Evolutionary conservation across 2,797 vertebrate species (phyloP).

Genomic region (Alauda arvensis): DNA sequence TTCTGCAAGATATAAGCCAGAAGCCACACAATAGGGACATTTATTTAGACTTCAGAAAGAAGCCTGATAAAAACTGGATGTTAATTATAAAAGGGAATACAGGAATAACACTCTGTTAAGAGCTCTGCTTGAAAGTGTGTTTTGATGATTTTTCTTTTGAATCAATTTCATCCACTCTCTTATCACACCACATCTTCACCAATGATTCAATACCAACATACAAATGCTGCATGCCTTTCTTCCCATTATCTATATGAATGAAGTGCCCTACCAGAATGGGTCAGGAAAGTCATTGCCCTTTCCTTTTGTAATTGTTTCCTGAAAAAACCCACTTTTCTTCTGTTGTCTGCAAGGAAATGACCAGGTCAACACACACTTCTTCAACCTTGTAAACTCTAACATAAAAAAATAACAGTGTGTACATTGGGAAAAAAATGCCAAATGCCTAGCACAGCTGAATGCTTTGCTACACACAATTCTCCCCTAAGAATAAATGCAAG

Average conservation of each 20-base stretch:
- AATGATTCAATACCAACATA: background rate
- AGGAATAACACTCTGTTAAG: slow-evolving; percentile 5
- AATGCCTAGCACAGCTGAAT: background rate
- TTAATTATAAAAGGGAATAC: slow-evolving; percentile 43
- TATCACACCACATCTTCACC: slow-evolving; percentile 32
- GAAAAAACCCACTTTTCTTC: background rate
- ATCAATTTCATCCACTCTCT: slow-evolving; percentile 14
- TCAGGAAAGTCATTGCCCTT: slow-evolving; percentile 47
- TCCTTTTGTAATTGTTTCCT: slow-evolving; percentile 24
- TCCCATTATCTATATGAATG: slow-evolving; percentile 25
- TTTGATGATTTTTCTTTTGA: slow-evolving; percentile 40
- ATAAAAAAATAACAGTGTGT: background rate
- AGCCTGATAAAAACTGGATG: slow-evolving; percentile 34
- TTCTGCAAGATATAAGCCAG: slow-evolving; percentile 37
- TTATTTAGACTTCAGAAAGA: slow-evolving; percentile 48
- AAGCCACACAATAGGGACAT: slow-evolving; percentile 21
- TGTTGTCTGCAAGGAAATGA: slow-evolving; percentile 20
- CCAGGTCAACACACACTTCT: background rate
- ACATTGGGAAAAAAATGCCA: background rate
- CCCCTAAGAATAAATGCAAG: background rate
- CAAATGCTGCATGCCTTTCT: background rate
- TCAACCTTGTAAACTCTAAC: slow-evolving; percentile 16
- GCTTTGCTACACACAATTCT: background rate
- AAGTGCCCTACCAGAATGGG: background rate
- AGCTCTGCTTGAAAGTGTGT: background rate